Evolutionary conservation across 1,140 invertebrate species (phyloP), one percentile per base, ranked within the genome.

Genomic region (Calephelis nemesis): DNA sequence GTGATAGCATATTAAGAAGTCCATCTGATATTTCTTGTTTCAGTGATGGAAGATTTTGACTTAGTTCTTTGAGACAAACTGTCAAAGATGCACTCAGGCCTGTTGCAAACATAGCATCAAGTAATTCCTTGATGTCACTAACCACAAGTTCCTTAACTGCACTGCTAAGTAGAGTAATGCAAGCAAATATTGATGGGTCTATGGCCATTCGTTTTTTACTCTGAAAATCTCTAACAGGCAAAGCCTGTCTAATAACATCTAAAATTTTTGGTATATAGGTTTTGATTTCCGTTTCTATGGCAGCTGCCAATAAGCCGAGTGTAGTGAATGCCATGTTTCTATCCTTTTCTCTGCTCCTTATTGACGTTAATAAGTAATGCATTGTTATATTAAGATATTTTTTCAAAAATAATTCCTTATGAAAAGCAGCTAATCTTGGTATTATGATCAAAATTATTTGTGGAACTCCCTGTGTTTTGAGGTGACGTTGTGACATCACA

Each of bases 371-470:
- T 47, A 99, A 92, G 84, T 98, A 97, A 64, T 92, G 92, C 84
- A 99, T 95, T 2, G 96, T 96, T 1, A 94, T 93, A 13, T 93
- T 93, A 4, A 99, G 90, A 91, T 98, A 96, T 74, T 97, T 94
- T 48, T 93, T 93, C 2, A 95, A 93, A 77, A 99, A 99, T 47
- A 94, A 93, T n/a, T 95, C 94, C 66, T 95, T 95, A 84, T 98
- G 96, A 75, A 99, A 98, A 11, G 98, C 97, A 7, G 97, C 98
- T n/a, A 99, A 87, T 65, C 98, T 93, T n/a, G 98, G 98, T 70
- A 99, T 92, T 50, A 99, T 94, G 30, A 95, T 95, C 67, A 99
- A 93, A 9, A 99, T 85, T 1, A 96, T 95, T 80, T 98, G 96
- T 78, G 99, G 98, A 45, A 99, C 96, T 85, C 97, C 95, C 0